These are phyloP conservation scores for Delichon dasypus DNA, from an alignment of 2,797 vertebrate species.

Conservation along the genomic window DNA sequence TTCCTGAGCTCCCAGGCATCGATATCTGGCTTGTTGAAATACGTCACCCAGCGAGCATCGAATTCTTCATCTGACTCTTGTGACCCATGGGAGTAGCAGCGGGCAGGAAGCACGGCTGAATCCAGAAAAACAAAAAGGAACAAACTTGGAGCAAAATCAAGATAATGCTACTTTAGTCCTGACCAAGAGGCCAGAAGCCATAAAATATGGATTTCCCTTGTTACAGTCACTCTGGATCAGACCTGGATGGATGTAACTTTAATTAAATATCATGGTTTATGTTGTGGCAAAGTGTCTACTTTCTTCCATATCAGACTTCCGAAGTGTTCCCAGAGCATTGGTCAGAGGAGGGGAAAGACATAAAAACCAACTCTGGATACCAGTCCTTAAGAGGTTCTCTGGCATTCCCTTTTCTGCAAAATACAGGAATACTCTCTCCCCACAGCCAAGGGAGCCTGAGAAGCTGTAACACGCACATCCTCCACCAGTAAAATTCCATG, in stretches of 20 bases:
- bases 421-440: neutral
- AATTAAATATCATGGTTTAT: accelerated
- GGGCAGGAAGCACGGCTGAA: conserved; percentile 74
- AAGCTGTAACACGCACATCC: accelerated
- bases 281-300: neutral
- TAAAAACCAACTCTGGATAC: neutral
- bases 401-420: neutral
- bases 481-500: neutral
- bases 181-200: neutral
- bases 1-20: conserved; percentile 95
- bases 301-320: neutral
- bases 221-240: neutral
- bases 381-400: neutral
- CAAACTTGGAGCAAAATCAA: neutral
- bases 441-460: neutral
- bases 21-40: conserved; percentile 94
- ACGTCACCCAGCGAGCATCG: conserved; percentile 94
- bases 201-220: accelerated
- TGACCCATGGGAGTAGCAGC: conserved; percentile 88
- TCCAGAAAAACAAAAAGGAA: neutral
- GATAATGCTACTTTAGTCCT: neutral
- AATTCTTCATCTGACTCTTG: conserved; percentile 95
- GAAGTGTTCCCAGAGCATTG: neutral
- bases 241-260: neutral
- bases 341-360: neutral